phyloP scores from a whole-genome alignment of 1,140 invertebrate species.

The Drosophila nigromelanica region DNA sequence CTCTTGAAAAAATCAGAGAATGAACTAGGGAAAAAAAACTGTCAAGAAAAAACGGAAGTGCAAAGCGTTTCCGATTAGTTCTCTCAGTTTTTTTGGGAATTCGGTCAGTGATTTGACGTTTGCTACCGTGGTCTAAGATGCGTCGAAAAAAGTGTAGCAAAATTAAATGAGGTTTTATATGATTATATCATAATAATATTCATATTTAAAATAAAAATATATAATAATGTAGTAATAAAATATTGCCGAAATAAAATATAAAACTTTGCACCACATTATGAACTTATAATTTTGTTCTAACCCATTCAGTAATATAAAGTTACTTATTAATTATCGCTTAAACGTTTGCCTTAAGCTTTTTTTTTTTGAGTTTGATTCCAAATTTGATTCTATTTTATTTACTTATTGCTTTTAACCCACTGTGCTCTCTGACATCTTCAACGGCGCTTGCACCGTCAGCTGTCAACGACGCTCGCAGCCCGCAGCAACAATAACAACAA shows the following conservation, averaged over 20 bases:
- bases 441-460: constrained; percentile 66
- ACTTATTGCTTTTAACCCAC: constrained; percentile 17
- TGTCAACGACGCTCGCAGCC: constrained; percentile 62
- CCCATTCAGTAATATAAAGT: too few relatives aligned
- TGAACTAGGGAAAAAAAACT: constrained; percentile 14
- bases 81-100: constrained; percentile 17
- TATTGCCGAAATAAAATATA: too few relatives aligned
- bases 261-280: too few relatives aligned
- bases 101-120: constrained; percentile 23
- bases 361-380: too few relatives aligned
- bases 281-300: too few relatives aligned
- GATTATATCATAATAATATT: too few relatives aligned
- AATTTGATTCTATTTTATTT: too few relatives aligned
- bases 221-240: too few relatives aligned
- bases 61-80: constrained; percentile 47
- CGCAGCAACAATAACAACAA: constrained; percentile 49
- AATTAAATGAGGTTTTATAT: too few relatives aligned
- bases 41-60: constrained; percentile 57
- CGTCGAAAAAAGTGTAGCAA: neutral
- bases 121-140: constrained; percentile 21
- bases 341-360: too few relatives aligned
- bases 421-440: constrained; percentile 29
- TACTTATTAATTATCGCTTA: too few relatives aligned
- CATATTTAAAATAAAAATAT: too few relatives aligned
- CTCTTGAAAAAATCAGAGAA: constrained; percentile 4